A percentile compares a stretch with the other conserved stretches of the same genome.
Evolutionary conservation across 2,113 vertebrate genomes (phyloP).

Genomic region (cat (Felis catus)): F.catus_Fca126_mat1.0 CM031428.1:58804501-58805000

Average conservation of each 20-base stretch:
- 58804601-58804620: neutral
- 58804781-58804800: neutral
- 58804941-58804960: neutral
- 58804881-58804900: neutral
- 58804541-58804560: neutral
- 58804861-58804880: neutral
- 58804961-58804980: neutral
- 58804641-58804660: neutral
- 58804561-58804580: neutral
- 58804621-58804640: neutral
- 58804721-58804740: neutral
- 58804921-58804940: neutral
- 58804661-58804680: neutral
- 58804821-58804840: neutral
- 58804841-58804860: neutral
- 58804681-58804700: neutral
- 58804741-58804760: neutral
- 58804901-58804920: neutral
- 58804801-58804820: neutral
- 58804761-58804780: neutral
- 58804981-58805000: neutral
- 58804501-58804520: neutral
- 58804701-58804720: neutral
- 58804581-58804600: neutral
- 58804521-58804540: neutral